Evolutionary conservation across 2,797 vertebrate species (phyloP), one percentile per base, ranked within the genome.

Genomic region (Rhabdophis nuchalis): DNA sequence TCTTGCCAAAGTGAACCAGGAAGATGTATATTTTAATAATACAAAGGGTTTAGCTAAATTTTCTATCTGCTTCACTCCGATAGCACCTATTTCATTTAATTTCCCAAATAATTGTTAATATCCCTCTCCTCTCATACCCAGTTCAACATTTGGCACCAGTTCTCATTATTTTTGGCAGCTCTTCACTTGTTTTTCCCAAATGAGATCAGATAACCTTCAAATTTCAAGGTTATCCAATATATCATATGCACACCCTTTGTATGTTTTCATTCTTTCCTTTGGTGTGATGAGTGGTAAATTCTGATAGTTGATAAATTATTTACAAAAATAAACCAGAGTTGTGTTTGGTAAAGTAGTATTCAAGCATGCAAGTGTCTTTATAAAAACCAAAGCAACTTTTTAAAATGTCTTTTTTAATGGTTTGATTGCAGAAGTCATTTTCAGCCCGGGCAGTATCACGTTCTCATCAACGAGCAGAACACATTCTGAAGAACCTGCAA

Each of bases 401-500:
- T 86, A 54, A 61, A 29, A 64, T 90, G 6, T 92, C 91, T 60
- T 50, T 92, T 91, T 41, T 68, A 58, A 25, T 93, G 0, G 88
- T 61, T 94, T 93, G 90, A 90, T 89, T 27, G 91, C 93, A 99
- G 99, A 99, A 99, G 97, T 99, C 99, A 0, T 99, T 99, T 97
- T 99, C 99, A 0, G 99, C 99, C 0, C 98, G 99, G 89, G 99
- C 99, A 1, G 99, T 99, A 94, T 99, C 99, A 0, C 99, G 99
- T 90, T 99, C 99, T 93, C 99, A 99, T 96, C 99, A 99, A 96
- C 97, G 99, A 82, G 99, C 99, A 0, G 99, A 99, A 95, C 99
- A 99, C 94, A 99, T 99, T 97, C 97, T 99, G 95, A 99, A 99
- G 97, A 99, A 99, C 96, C 97, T 99, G 96, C 99, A 99, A 94